phyloP scores from a whole-genome alignment of 2,113 vertebrate genomes.

The Engraulis encrasicolus region DNA sequence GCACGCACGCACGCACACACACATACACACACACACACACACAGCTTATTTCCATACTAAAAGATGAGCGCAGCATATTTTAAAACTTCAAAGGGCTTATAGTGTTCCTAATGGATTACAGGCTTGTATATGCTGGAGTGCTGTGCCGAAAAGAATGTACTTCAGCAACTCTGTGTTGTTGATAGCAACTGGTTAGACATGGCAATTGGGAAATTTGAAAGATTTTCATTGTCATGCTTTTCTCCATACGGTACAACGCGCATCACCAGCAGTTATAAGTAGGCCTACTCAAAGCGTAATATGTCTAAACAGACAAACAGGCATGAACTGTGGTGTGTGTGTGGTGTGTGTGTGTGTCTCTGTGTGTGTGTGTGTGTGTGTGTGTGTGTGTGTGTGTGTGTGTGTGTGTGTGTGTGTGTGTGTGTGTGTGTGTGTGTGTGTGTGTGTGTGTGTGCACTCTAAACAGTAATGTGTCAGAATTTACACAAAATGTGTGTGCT shows the following conservation, averaged over 20 bases:
- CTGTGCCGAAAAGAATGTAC: background rate
- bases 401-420: too few species aligned
- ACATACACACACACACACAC: background rate
- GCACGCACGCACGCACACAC: background rate
- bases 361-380: background rate
- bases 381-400: too few species aligned
- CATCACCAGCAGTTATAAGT: background rate
- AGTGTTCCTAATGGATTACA: background rate
- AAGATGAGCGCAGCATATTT: conserved; percentile 2
- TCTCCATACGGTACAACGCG: background rate
- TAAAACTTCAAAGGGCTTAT: background rate
- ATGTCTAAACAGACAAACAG: too few species aligned
- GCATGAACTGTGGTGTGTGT: background rate
- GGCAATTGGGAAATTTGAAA: background rate
- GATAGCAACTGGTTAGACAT: background rate
- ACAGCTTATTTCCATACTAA: background rate
- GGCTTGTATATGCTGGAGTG: background rate
- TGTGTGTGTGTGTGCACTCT: too few species aligned
- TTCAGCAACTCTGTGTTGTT: background rate
- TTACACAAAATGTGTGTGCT: too few species aligned
- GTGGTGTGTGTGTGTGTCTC: background rate
- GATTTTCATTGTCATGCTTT: background rate
- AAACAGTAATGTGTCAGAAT: too few species aligned
- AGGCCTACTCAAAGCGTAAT: background rate
- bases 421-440: too few species aligned